Evolutionary conservation across 2,797 vertebrate genomes (phyloP).

Genomic region (Halcyon chelicuti): DNA sequence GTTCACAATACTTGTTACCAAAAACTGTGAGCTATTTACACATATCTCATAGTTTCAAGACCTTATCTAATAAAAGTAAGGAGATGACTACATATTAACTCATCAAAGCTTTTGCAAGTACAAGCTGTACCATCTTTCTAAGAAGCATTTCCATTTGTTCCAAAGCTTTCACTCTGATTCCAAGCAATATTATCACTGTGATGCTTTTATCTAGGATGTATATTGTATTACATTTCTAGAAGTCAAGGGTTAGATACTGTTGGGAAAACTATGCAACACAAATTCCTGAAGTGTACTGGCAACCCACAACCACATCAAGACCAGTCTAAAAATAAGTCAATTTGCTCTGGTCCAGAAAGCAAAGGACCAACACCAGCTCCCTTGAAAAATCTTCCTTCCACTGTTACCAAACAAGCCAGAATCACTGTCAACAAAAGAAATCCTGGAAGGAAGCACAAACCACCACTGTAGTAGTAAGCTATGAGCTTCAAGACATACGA

Average conservation of each 20-base stretch:
- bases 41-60: neutral
- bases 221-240: constrained; percentile 43
- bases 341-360: constrained; percentile 7
- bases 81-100: neutral
- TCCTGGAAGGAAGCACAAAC: neutral
- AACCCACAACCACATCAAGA: constrained; percentile 17
- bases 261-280: constrained; percentile 26
- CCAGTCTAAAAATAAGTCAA: constrained; percentile 53
- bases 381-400: neutral
- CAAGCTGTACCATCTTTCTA: constrained; percentile 30
- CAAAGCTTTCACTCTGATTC: constrained; percentile 1
- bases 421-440: neutral
- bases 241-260: constrained; percentile 42
- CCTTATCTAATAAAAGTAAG: neutral
- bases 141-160: constrained; percentile 35
- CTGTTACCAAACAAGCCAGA: neutral
- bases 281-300: constrained; percentile 36
- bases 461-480: neutral
- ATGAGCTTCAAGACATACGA: neutral
- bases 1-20: neutral
- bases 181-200: constrained; percentile 31
- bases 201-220: constrained; percentile 27
- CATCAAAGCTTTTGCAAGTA: neutral
- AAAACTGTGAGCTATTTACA: neutral
- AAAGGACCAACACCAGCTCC: neutral